Evolutionary conservation across 2,797 vertebrate genomes (phyloP), one percentile per base, ranked within the genome.

Genomic region (Acrossocheilus fasciatus): DNA sequence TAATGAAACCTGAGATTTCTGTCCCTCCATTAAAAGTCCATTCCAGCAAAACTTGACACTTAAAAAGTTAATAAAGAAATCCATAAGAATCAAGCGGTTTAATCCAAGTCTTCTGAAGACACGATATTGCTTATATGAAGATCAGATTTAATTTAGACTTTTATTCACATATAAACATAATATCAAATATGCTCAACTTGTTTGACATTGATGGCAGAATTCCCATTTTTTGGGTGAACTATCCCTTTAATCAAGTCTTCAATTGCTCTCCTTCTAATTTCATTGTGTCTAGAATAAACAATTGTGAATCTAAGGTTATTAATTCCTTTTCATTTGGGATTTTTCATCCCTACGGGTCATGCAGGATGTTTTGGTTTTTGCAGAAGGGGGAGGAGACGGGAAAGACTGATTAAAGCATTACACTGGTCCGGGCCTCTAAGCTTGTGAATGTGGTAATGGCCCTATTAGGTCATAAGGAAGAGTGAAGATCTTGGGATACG

Each of bases 381-480:
- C 18, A 39, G 20, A 39, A 50, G 36, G 4, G 17, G 23, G 64
- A 12, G 54, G 66, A 57, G 54, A 84, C 18, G 79, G 68, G 82
- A 73, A 81, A 77, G 43, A 1, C 45, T 47, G 82, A 84, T 76
- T 75, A 81, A 68, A 82, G 82, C 75, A 87, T 45, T 11, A 43
- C n/a, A 80, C 30, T 20, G 34, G 69, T 86, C 72, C 20, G 43
- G 30, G 66, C 41, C 81, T 50, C 64, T 83, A 68, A 85, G 64
- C 70, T n/a, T 43, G 43, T 34, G 36, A 80, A 59, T 30, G 79
- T 81, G 72, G 75, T 81, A 86, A 80, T 85, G 90, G 87, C 91
- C 90, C 89, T 92, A 91, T 90, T 93, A 66, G 89, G 91, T 92
- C 91, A 91, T 83, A 88, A 81, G 41, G 41, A 75, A 84, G 23